A percentile compares a stretch with the other conserved stretches of the same genome.
These are phyloP conservation scores for Calidris pugnax DNA, from an alignment of 2,113 vertebrate species.

Conservation along the genomic window DNA sequence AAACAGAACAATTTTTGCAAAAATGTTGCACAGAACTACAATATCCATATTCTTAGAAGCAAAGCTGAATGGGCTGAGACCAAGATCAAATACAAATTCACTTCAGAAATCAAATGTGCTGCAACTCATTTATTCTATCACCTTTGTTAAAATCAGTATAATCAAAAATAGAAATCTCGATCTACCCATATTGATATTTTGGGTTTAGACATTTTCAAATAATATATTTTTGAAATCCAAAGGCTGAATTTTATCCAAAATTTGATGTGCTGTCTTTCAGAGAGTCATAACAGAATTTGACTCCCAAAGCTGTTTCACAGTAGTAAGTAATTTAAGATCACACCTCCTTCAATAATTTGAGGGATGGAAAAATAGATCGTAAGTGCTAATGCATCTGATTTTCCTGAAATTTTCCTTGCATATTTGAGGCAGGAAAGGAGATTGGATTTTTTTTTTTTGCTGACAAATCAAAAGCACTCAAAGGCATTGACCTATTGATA, in stretches of 20 bases:
- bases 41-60: background rate
- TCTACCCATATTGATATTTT: background rate
- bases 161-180: background rate
- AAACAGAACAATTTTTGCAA: background rate
- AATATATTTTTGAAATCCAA: background rate
- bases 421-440: accelerated
- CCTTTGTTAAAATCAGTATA: background rate
- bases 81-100: background rate
- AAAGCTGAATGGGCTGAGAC: background rate
- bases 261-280: background rate
- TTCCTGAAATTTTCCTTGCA: background rate
- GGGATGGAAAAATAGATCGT: background rate
- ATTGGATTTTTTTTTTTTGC: background rate
- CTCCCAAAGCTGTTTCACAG: background rate
- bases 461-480: background rate
- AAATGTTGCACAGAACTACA: accelerated
- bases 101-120: background rate
- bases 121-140: accelerated
- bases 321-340: background rate
- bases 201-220: background rate
- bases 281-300: background rate
- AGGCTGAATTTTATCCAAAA: background rate
- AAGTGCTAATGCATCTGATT: background rate
- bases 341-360: background rate
- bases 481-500: background rate